These are phyloP conservation scores for Ageneiosus marmoratus DNA, from an alignment of 2,113 vertebrate species.

Conservation along the genomic window DNA sequence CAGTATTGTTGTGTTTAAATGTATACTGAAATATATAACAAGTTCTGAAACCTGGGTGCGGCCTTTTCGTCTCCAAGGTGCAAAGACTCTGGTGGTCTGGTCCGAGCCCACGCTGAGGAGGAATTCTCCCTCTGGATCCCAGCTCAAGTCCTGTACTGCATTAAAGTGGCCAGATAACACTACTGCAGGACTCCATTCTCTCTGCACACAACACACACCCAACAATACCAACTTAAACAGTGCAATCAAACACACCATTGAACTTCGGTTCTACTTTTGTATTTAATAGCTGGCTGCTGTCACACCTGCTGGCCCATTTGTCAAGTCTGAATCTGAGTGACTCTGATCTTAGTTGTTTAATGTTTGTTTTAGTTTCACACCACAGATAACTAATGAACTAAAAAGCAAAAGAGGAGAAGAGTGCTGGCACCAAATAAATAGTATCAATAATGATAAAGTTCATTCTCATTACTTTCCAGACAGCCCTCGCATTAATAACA, in stretches of 20 bases:
- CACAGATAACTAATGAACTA: neutral
- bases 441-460: neutral
- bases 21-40: neutral
- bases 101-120: slow-evolving; percentile 90
- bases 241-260: neutral
- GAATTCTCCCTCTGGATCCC: slow-evolving; percentile 96
- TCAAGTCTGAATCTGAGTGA: neutral
- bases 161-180: slow-evolving; percentile 93
- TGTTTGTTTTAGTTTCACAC: neutral
- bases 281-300: neutral
- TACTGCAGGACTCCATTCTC: slow-evolving; percentile 85
- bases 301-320: neutral
- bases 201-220: slow-evolving; percentile 66
- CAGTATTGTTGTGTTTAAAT: neutral
- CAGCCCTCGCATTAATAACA: too few relatives aligned
- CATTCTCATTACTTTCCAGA: too few relatives aligned
- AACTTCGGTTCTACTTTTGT: neutral
- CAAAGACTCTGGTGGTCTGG: slow-evolving; percentile 92
- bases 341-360: neutral
- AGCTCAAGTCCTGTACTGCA: slow-evolving; percentile 87
- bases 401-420: neutral
- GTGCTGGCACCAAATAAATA: neutral
- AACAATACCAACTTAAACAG: neutral
- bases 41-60: slow-evolving; percentile 70
- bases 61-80: slow-evolving; percentile 83